Evolutionary conservation across 2,113 vertebrate species (phyloP), one percentile per base, ranked within the genome.

Genomic region (Silurus asotus): DNA sequence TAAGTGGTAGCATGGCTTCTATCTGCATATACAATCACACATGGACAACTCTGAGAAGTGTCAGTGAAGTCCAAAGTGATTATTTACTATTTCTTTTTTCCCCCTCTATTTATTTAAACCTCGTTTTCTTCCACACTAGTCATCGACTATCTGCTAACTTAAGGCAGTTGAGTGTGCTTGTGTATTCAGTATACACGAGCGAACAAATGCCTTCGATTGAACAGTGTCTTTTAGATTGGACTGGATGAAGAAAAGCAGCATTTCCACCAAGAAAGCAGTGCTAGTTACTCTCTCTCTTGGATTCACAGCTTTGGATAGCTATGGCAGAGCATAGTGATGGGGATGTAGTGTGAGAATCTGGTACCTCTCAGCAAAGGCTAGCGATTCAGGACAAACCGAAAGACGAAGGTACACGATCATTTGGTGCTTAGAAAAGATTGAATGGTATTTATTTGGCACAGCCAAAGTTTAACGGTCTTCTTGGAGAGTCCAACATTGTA

Each of bases 1-100:
- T 85, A 82, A 76, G 51, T 87, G 89, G 85, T 88, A 85, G 90
- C 86, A 88, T 91, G 64, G 85, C 81, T 83, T 93, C 86, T 91
- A 92, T 93, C 90, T 93, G 90, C 90, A 90, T 91, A 91, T 83
- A 84, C 86, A 74, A 92, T 93, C 92, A 80, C 91, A 92, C 91
- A 92, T 92, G 92, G 93, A 88, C 88, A 86, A 90, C 88, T 86
- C 45, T 23, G 53, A 48, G 37, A 72, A 19, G 2, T 49, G 48
- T 17, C 48, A 15, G 14, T 37, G 53, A 37, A 23, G 19, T 17
- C 82, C 28, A 53, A 13, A 51, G 9, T 49, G 45, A 51, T 74
- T 51, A 19, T 49, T 49, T 23, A 20, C 8, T 11, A 74, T 74
- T 70, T 4, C 5, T 19, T 49, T 48, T 19, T 49, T 20, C n/a